phyloP scores from a whole-genome alignment of 2,113 vertebrate genomes.

The Sakesphorus luctuosus region DNA sequence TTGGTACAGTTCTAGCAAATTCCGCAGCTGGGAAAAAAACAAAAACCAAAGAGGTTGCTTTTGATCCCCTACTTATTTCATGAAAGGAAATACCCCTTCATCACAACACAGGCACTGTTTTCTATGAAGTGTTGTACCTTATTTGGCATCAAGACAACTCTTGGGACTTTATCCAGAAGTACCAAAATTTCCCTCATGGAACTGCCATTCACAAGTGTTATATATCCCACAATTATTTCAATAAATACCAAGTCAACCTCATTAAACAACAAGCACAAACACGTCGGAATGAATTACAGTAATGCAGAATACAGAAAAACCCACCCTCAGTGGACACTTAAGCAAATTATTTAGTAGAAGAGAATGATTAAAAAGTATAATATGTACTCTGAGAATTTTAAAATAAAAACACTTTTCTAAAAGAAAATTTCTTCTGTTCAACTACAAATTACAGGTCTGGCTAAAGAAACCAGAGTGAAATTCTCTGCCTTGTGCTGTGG shows the following conservation, averaged over 20 bases:
- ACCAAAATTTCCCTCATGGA: conserved; percentile 4
- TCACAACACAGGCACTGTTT: not conserved
- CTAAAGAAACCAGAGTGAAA: not conserved
- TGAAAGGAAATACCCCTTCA: not conserved
- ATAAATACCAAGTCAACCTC: not conserved
- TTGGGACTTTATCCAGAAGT: not conserved
- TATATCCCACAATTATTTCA: not conserved
- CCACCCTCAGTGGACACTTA: not conserved
- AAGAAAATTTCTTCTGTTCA: not conserved
- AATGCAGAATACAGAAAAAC: not conserved
- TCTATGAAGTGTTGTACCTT: not conserved
- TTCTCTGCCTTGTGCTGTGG: not conserved
- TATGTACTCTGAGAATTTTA: not conserved
- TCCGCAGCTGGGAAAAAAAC: not conserved
- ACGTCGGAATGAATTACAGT: not conserved
- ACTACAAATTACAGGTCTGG: not conserved
- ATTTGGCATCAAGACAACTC: not conserved
- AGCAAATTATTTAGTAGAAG: not conserved
- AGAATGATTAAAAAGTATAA: not conserved
- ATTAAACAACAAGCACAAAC: not conserved
- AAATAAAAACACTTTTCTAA: not conserved
- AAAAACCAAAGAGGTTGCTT: not conserved
- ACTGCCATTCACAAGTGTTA: not conserved
- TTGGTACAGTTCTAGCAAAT: not conserved
- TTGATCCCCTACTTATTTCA: not conserved